Evolutionary conservation across 2,113 vertebrate genomes (phyloP), one percentile per base, ranked within the genome.

Genomic region (Brachyhypopomus occidentalis): DNA sequence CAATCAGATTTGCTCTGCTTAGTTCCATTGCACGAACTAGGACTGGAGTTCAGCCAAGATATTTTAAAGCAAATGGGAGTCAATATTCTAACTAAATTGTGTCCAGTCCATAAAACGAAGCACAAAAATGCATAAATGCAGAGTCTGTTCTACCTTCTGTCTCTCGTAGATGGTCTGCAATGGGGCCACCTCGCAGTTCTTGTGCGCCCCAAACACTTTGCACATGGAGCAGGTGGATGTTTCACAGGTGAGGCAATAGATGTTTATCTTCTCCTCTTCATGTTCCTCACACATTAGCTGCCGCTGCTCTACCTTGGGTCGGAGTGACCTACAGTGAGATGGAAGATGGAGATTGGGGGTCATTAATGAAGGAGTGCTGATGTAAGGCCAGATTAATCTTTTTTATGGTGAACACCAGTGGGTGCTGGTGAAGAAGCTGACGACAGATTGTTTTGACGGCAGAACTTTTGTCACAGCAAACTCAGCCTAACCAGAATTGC

Each of bases 211-310:
- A 0, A 97, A 97, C 88, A 97, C 96, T 84, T 97, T 97, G 91
- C 96, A 97, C 92, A 97, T 95, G 70, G 96, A 97, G 90, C 96
- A 97, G 86, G 96, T 97, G 71, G 96, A 96, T 6, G 84, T 91
- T 90, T 96, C 92, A 0, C 96, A 97, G 84, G 88, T 95, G 84
- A 96, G 89, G 83, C 96, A 97, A 92, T 96, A 97, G 90, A 97
- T 95, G 81, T 97, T 97, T 88, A 97, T 95, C 86, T 93, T 94
- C 89, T 97, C 96, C 0, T 97, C 96, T 27, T 94, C 91, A 0
- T 97, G 96, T 7, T 97, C 95, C 69, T 96, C 92, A 0, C 96
- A 97, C 94, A 94, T 93, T 73, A 94, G 86, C 71, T 94, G 94
- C 86, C 95, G 94, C 89, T 88, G 88, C 36, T 95, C 95, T 0